Percentiles rank a stretch among this genome's conserved stretches.
Conservation (phyloP, 2,113 vertebrate species). For the Syrrhaptes paradoxus region DNA sequence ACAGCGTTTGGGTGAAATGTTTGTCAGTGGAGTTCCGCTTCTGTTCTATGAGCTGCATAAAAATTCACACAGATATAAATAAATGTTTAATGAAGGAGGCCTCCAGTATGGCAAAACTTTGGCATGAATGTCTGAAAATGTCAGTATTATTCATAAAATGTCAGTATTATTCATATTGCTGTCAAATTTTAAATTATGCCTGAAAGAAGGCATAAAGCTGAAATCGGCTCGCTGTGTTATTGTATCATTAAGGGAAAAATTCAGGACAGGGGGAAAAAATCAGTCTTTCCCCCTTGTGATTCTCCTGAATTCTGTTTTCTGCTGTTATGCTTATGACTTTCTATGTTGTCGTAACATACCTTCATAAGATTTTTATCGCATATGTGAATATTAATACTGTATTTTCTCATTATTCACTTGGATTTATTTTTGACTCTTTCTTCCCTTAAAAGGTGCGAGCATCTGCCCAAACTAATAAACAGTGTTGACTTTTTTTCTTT, state of each 20-base stretch:
- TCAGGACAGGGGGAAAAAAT: neutral
- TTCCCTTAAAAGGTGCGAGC: neutral
- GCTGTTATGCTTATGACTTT: neutral
- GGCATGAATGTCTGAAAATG: neutral
- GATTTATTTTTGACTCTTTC: neutral
- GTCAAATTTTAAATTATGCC: constrained; percentile 24
- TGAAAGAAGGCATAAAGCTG: constrained; percentile 16
- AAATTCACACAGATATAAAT: neutral
- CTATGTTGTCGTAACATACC: neutral
- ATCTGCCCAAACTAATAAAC: neutral
- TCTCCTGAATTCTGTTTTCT: neutral
- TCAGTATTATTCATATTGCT: neutral
- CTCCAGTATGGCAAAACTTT: neutral
- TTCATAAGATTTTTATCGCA: neutral
- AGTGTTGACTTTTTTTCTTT: neutral
- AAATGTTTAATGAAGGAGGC: neutral
- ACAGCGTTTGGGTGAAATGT: neutral
- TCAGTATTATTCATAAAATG: neutral
- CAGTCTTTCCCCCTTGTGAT: neutral
- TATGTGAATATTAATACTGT: neutral
- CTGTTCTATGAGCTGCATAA: neutral
- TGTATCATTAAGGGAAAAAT: neutral
- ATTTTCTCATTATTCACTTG: neutral
- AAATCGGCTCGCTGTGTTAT: neutral
- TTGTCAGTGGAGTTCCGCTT: neutral